phyloP scores from a whole-genome alignment of 1,140 invertebrate species.

The Harlomillsia oculata region DNA sequence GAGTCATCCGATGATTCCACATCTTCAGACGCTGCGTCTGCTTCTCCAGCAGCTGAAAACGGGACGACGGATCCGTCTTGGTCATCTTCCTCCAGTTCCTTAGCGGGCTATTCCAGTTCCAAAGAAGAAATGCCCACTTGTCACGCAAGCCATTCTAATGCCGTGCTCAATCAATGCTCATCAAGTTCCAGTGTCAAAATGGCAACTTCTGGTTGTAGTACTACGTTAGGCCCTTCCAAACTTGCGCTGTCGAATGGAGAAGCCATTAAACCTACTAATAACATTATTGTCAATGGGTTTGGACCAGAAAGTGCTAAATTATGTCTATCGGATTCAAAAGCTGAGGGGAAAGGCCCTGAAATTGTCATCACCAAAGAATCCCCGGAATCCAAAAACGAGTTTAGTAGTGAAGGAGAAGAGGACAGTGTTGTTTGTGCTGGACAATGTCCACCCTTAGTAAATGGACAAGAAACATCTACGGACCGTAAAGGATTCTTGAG shows the following conservation, averaged over 20 bases:
- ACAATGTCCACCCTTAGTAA: neutral
- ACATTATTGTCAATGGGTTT: slow-evolving; percentile 10
- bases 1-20: slow-evolving; percentile 32
- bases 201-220: neutral
- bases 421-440: slow-evolving; percentile 13
- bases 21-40: slow-evolving; percentile 31
- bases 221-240: neutral
- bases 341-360: slow-evolving; percentile 10
- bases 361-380: slow-evolving; percentile 30
- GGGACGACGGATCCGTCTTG: slow-evolving; percentile 35
- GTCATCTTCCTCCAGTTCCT: slow-evolving; percentile 25
- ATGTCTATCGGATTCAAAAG: too few species aligned
- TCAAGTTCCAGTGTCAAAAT: neutral
- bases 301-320: slow-evolving; percentile 1
- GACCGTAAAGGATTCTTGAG: slow-evolving; percentile 16
- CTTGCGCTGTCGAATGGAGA: neutral
- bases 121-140: slow-evolving; percentile 14
- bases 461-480: slow-evolving; percentile 1
- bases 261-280: neutral
- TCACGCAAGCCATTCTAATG: neutral
- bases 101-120: slow-evolving; percentile 23
- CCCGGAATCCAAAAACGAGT: slow-evolving; percentile 14
- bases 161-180: neutral
- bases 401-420: slow-evolving; percentile 22
- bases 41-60: slow-evolving; percentile 26